A percentile compares a stretch with the other conserved stretches of the same genome.
Evolutionary conservation across 2,797 vertebrate genomes (phyloP).

Genomic region (Cossypha heuglini): DNA sequence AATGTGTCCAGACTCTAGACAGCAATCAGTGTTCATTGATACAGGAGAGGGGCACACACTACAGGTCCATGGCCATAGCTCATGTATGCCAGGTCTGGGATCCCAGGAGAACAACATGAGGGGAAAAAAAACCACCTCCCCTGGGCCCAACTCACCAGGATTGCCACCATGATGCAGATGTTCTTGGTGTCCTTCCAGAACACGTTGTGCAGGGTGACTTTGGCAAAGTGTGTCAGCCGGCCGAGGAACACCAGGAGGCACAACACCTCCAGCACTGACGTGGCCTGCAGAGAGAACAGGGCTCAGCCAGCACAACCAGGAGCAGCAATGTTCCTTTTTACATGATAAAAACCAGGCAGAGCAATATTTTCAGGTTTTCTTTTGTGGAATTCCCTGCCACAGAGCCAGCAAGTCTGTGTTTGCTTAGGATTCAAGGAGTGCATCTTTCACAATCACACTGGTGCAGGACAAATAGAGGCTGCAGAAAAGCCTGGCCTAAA

Average conservation of each 20-base stretch:
- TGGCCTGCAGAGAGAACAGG: conserved; percentile 74
- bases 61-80: rapidly evolving
- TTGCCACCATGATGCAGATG: conserved; percentile 87
- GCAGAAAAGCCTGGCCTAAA: not conserved
- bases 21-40: not conserved
- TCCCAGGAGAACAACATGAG: not conserved
- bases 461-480: not conserved
- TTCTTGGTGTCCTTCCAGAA: conserved; percentile 96
- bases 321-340: not conserved
- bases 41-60: rapidly evolving
- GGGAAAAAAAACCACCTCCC: not conserved
- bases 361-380: not conserved
- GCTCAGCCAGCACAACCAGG: not conserved
- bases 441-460: not conserved
- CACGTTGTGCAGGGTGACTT: conserved; percentile 79
- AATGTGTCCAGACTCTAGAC: not conserved
- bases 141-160: conserved; percentile 75
- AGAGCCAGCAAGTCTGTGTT: not conserved
- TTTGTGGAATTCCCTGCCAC: not conserved
- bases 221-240: conserved; percentile 86
- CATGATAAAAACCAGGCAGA: not conserved
- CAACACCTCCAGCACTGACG: conserved; percentile 82
- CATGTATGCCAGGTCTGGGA: rapidly evolving
- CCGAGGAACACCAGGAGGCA: conserved; percentile 84
- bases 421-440: not conserved